A percentile compares a stretch with the other conserved stretches of the same genome.
phyloP scores from a whole-genome alignment of 2,888 invertebrate genomes.

The Drosophila anomelani region DNA sequence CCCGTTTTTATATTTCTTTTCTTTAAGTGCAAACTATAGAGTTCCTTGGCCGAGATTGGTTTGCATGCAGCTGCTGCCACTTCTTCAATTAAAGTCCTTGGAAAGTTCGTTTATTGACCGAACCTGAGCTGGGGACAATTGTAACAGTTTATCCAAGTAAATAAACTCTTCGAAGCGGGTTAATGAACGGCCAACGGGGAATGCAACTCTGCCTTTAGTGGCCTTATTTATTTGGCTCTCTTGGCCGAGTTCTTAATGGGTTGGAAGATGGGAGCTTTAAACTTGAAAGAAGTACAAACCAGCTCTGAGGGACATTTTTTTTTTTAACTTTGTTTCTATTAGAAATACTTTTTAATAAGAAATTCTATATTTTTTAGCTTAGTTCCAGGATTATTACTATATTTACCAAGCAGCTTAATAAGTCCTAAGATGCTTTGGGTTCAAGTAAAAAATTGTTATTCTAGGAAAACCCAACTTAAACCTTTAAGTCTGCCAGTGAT shows the following conservation, averaged over 20 bases:
- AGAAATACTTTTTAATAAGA: not conserved
- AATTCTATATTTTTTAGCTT: too few species aligned
- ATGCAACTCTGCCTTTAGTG: conserved; percentile 18
- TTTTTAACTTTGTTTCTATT: too few species aligned
- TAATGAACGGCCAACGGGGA: conserved; percentile 34
- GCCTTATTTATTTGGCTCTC: conserved; percentile 25
- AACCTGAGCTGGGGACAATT: conserved; percentile 46
- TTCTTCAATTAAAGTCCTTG: conserved; percentile 55
- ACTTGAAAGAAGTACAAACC: too few species aligned
- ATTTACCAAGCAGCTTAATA: not conserved
- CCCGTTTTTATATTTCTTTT: not conserved
- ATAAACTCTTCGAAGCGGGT: conserved; percentile 27
- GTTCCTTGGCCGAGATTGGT: conserved; percentile 31
- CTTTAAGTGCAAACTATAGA: not conserved
- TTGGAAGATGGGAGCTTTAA: not conserved
- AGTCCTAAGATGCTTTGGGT: not conserved
- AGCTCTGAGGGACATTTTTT: not conserved
- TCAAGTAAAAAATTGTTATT: not conserved
- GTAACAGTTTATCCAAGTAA: conserved; percentile 45
- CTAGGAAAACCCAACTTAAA: not conserved
- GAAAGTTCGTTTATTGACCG: conserved; percentile 43
- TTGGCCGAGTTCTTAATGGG: conserved; percentile 15
- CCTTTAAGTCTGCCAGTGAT: conserved; percentile 1
- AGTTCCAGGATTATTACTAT: not conserved
- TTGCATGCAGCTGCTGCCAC: conserved; percentile 31